These are phyloP conservation scores for Onychomys torridus DNA, from an alignment of 2,797 vertebrate species.

Conservation along the genomic window DNA sequence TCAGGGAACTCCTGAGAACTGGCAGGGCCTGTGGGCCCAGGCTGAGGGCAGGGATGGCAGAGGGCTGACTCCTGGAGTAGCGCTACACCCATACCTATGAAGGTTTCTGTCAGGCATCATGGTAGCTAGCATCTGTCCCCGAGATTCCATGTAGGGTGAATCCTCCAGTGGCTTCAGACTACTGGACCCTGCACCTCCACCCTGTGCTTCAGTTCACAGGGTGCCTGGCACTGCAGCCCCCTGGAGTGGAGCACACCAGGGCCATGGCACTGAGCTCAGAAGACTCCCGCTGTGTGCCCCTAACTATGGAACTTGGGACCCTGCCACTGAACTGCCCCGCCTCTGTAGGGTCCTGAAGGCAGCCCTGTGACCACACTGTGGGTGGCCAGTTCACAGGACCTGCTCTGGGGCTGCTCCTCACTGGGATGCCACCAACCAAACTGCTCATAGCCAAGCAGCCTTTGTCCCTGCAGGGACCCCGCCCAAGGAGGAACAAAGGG, in stretches of 20 bases:
- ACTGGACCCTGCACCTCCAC: neutral
- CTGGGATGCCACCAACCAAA: neutral
- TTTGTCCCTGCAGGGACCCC: neutral
- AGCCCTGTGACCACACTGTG: neutral
- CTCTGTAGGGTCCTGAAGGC: neutral
- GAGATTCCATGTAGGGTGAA: neutral
- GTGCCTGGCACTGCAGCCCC: fast-evolving
- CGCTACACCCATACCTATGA: neutral
- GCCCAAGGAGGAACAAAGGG: neutral
- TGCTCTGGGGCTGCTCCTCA: neutral
- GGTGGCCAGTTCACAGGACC: neutral
- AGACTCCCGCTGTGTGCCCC: too few species aligned
- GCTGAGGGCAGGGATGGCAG: neutral
- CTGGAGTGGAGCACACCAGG: fast-evolving
- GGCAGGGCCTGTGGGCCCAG: neutral
- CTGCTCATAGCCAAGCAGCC: neutral
- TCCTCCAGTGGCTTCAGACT: neutral
- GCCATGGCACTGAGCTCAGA: neutral
- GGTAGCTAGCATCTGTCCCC: neutral
- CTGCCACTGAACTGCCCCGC: neutral
- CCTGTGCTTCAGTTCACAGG: neutral
- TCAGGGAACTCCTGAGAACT: neutral
- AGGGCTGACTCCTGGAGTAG: neutral
- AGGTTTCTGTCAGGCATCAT: neutral
- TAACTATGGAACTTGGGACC: neutral